phyloP scores from a whole-genome alignment of 1,140 invertebrate genomes.

The Drosophila sucinea region DNA sequence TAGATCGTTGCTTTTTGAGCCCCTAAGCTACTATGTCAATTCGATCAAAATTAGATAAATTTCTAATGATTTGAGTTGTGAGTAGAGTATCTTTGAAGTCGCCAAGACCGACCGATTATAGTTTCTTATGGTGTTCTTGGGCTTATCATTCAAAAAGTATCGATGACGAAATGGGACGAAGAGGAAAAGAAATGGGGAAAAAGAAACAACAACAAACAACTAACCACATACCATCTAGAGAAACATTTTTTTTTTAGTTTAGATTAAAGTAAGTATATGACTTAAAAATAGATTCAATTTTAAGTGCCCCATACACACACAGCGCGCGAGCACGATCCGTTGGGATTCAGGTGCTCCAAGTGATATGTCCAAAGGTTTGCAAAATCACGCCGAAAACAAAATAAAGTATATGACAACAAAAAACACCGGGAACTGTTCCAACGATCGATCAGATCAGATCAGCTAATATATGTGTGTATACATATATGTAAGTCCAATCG shows the following conservation, averaged over 20 bases:
- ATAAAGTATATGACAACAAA: too few relatives aligned
- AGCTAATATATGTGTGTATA: background rate
- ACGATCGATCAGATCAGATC: background rate
- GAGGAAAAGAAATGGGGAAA: conserved; percentile 19
- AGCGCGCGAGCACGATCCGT: too few relatives aligned
- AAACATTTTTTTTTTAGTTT: conserved; percentile 37
- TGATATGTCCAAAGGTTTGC: conserved; percentile 6
- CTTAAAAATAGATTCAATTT: conserved; percentile 11
- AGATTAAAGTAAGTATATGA: conserved; percentile 22
- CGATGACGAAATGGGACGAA: conserved; percentile 64
- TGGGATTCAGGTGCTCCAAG: background rate
- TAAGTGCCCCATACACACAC: background rate
- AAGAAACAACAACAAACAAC: background rate
- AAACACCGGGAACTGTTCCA: background rate
- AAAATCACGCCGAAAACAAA: background rate
- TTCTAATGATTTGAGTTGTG: too few relatives aligned
- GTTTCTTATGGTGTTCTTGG: too few relatives aligned
- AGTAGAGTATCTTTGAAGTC: too few relatives aligned
- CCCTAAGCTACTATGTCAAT: too few relatives aligned
- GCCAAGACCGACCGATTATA: too few relatives aligned
- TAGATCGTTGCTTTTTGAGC: too few relatives aligned
- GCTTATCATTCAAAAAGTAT: conserved; percentile 55
- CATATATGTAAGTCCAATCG: background rate
- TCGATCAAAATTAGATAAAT: too few relatives aligned
- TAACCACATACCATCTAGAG: conserved; percentile 12